phyloP scores from a whole-genome alignment of 2,888 invertebrate species.

The Drosophila tanythrix region DNA sequence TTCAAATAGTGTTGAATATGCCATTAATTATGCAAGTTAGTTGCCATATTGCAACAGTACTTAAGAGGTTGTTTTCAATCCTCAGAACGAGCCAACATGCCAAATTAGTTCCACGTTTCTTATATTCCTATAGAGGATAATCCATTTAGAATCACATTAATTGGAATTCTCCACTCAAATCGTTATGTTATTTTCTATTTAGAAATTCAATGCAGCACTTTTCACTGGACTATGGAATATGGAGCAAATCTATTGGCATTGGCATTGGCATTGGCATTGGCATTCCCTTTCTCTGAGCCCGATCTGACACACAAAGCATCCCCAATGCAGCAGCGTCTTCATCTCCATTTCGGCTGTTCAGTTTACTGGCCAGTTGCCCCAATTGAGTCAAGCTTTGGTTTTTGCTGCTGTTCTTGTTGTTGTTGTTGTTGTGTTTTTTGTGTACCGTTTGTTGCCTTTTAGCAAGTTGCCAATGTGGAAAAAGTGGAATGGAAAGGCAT shows the following conservation, averaged over 20 bases:
- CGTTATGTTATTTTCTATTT: background rate
- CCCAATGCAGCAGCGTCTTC: slow-evolving; percentile 27
- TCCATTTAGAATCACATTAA: background rate
- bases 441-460: slow-evolving; percentile 64
- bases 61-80: background rate
- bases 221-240: background rate
- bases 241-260: slow-evolving; percentile 3
- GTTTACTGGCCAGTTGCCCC: slow-evolving; percentile 43
- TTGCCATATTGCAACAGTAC: background rate
- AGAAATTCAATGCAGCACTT: background rate
- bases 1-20: background rate
- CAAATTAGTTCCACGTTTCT: background rate
- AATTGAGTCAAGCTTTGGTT: slow-evolving; percentile 41
- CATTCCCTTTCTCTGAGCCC: slow-evolving; percentile 38
- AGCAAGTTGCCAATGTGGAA: slow-evolving; percentile 60
- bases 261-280: background rate
- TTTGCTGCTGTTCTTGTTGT: slow-evolving; percentile 17
- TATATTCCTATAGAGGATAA: background rate
- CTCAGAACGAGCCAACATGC: no score
- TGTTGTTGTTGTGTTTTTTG: background rate
- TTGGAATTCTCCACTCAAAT: background rate
- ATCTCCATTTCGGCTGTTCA: slow-evolving; percentile 11
- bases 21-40: background rate
- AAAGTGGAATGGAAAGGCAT: slow-evolving; percentile 78
- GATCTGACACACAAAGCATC: background rate